Percentiles rank a stretch among this genome's conserved stretches.
These are phyloP conservation scores for Dasypus novemcinctus DNA, from an alignment of 2,113 vertebrate species.

Conservation along the genomic window DNA sequence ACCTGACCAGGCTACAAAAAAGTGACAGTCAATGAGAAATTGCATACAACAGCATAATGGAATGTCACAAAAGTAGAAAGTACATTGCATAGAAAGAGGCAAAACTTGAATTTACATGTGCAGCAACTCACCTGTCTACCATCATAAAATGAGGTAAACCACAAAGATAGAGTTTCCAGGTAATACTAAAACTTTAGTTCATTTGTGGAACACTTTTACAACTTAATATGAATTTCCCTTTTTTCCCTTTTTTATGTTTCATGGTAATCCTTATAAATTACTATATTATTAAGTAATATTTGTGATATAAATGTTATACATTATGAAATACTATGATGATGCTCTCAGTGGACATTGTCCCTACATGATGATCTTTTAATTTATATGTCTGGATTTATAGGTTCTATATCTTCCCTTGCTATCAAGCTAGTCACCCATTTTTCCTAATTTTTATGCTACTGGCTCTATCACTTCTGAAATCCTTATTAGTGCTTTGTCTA, in stretches of 20 bases:
- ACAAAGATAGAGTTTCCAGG: neutral
- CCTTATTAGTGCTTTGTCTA: neutral
- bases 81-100: neutral
- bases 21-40: neutral
- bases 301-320: neutral
- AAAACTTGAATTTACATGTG: neutral
- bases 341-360: neutral
- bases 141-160: neutral
- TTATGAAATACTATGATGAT: neutral
- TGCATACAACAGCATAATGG: neutral
- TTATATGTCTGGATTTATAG: neutral
- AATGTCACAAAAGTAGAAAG: neutral
- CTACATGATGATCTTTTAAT: neutral
- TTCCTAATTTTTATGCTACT: neutral
- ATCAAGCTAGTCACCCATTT: neutral
- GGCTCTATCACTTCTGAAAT: neutral
- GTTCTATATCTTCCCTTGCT: neutral
- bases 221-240: neutral
- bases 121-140: neutral
- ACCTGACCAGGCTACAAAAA: constrained; percentile 8
- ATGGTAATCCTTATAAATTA: neutral
- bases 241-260: neutral
- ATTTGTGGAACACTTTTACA: neutral
- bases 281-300: neutral
- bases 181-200: neutral